Base-by-base conservation (phyloP, 2,113 vertebrate species). In the Syngnathus typhle region DNA sequence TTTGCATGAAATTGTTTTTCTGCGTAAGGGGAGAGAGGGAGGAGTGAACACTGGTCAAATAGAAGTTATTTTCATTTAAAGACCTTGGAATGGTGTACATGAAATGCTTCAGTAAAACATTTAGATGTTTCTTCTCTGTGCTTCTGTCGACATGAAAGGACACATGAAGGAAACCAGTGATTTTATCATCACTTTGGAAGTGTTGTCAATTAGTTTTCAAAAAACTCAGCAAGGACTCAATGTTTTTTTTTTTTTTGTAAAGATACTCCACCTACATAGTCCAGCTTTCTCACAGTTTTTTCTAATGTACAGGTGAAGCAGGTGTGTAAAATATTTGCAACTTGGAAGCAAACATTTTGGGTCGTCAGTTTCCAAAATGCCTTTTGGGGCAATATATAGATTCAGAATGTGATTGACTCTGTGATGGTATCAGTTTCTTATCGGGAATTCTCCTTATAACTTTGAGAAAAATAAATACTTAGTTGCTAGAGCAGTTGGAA, bases 1-100 rank as follows among this genome's bases (percentile, higher is more conserved):
- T 74, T 75, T 74, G 67, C 60, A 37, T 62, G 56, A 69, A 74
- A 60, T 72, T 72, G 72, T 73, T 76, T 75, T 71, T 46, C 70
- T 23, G 70, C 43, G 37, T 63, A 69, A 77, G 77, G 37, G 64
- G 47, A 44, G 60, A 69, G 69, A 32, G 39, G 61, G 38, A 60
- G 47, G 62, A 4, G 54, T 56, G 41, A 47, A 69, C 38, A 62
- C n/a, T n/a, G 39, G 27, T 58, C 19, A 41, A 51, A 46, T 12
- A 27, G 13, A 18, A 36, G 55, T 58, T 58, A 1, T 16, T 44
- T 39, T 61, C 38, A 43, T 61, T 21, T 21, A 43, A 82, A 71
- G 16, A 39, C 59, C 39, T 72, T 78, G 37, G 59, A 60, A 60
- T 39, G n/a, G 59, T 41, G 59, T 10, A n/a, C 60, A 61, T 41